Conservation (phyloP, 2,113 vertebrate genomes). For the Scomber colias region DNA sequence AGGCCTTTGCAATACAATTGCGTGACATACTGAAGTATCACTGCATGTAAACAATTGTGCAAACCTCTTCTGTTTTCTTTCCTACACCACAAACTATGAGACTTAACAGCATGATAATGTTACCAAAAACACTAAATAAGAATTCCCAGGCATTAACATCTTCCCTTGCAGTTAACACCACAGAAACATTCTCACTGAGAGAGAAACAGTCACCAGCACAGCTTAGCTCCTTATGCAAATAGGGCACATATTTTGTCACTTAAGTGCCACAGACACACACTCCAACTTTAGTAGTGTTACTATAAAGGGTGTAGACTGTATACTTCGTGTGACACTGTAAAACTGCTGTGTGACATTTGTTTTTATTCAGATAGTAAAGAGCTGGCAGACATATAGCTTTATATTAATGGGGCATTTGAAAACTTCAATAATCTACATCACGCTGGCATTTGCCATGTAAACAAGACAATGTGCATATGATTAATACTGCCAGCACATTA, state of each 20-base stretch:
- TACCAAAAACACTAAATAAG: neutral
- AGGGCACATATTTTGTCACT: neutral
- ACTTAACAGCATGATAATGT: neutral
- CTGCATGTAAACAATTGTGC: slow-evolving; percentile 11
- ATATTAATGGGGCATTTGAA: slow-evolving; percentile 5
- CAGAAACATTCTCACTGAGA: neutral
- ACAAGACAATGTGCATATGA: neutral
- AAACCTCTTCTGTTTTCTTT: neutral
- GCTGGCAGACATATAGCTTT: slow-evolving; percentile 1
- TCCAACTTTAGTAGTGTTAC: neutral
- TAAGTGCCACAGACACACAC: neutral
- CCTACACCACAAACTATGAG: neutral
- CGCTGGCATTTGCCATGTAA: neutral
- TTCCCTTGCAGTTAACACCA: slow-evolving; percentile 17
- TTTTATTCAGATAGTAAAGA: neutral
- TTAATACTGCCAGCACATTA: neutral
- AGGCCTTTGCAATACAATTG: neutral
- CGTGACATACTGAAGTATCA: neutral
- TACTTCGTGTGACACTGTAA: no score
- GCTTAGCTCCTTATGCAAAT: neutral
- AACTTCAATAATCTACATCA: neutral
- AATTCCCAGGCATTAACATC: slow-evolving; percentile 1
- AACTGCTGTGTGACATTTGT: neutral
- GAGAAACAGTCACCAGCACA: neutral
- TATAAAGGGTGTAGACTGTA: neutral